phyloP scores from a whole-genome alignment of 2,113 vertebrate genomes.

The Myrmophylax atrothorax region DNA sequence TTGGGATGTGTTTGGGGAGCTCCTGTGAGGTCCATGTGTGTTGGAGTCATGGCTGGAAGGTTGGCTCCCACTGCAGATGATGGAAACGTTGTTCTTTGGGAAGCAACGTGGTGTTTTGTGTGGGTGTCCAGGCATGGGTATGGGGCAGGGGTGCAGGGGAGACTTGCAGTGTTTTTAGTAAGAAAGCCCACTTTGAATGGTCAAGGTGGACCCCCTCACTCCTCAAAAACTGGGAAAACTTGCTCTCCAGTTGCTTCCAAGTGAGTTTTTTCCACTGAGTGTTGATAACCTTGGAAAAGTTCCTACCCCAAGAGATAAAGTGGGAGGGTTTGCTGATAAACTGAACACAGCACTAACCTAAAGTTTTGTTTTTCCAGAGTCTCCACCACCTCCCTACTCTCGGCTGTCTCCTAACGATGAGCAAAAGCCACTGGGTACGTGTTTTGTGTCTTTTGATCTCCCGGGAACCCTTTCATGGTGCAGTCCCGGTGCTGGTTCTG shows the following conservation, averaged over 20 bases:
- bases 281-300: neutral
- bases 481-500: neutral
- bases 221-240: neutral
- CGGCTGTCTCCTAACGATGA: slow-evolving; percentile 94
- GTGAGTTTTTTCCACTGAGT: neutral
- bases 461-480: neutral
- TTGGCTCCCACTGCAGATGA: accelerated
- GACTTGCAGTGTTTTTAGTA: neutral
- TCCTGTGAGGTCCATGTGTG: neutral
- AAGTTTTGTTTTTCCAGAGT: slow-evolving; percentile 83
- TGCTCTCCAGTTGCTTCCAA: neutral
- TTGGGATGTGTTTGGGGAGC: neutral
- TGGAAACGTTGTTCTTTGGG: accelerated
- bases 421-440: slow-evolving; percentile 98
- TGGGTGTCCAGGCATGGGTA: neutral
- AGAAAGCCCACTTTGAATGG: neutral
- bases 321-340: neutral
- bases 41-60: neutral
- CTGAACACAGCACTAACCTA: neutral
- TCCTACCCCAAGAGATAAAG: neutral
- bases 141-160: accelerated
- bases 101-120: accelerated
- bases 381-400: slow-evolving; percentile 97
- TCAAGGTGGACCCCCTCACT: neutral
- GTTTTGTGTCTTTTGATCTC: neutral